phyloP scores from a whole-genome alignment of 2,113 vertebrate species.

The Euleptes europaea region DNA sequence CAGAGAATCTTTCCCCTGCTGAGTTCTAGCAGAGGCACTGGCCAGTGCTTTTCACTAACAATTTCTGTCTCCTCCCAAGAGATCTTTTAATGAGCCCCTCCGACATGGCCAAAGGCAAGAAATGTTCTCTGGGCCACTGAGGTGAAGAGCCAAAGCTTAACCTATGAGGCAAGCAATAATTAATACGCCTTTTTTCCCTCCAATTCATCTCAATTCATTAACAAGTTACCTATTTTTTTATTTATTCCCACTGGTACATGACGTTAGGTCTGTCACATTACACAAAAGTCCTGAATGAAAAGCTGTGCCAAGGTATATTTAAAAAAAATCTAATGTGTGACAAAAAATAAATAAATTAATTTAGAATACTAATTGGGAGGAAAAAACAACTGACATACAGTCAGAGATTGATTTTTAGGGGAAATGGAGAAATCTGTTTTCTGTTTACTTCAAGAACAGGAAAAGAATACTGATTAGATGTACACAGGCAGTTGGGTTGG shows the following conservation, averaged over 20 bases:
- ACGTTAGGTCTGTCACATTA: conserved; percentile 70
- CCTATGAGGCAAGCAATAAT: conserved; percentile 90
- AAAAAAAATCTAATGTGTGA: conserved; percentile 69
- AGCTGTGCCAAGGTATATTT: conserved; percentile 66
- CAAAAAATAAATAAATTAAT: conserved; percentile 76
- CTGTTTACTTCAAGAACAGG: conserved; percentile 79
- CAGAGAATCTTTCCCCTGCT: conserved; percentile 74
- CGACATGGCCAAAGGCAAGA: conserved; percentile 93
- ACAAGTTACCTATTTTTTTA: conserved; percentile 77
- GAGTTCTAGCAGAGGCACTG: conserved; percentile 76
- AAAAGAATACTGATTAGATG: conserved; percentile 78
- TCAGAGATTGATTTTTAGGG: conserved; percentile 77
- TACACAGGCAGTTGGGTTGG: conserved; percentile 53
- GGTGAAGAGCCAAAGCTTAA: conserved; percentile 93
- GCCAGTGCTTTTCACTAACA: conserved; percentile 91
- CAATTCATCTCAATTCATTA: conserved; percentile 86
- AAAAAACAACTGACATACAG: conserved; percentile 75
- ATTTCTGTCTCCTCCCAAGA: conserved; percentile 90
- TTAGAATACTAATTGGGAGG: conserved; percentile 79
- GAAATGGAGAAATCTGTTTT: conserved; percentile 79
- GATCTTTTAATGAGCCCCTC: conserved; percentile 94
- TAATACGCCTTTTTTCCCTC: conserved; percentile 82
- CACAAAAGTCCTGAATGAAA: conserved; percentile 77
- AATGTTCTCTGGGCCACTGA: conserved; percentile 85
- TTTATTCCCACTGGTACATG: conserved; percentile 58